Percentiles rank a stretch among this genome's conserved stretches.
phyloP scores from a whole-genome alignment of 2,888 invertebrate species.

The Chironomus tentans region DNA sequence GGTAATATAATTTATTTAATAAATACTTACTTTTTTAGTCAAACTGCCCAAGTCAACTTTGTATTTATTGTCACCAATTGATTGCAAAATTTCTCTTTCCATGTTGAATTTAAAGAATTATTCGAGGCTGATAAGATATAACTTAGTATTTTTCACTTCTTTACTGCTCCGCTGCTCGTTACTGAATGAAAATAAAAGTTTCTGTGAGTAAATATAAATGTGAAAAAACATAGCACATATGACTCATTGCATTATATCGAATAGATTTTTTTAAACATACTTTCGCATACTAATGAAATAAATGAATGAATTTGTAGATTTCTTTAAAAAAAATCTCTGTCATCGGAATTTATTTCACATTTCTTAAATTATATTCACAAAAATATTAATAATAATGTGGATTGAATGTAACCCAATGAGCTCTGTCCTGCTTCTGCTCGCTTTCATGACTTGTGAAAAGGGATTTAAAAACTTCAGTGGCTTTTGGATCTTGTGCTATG shows the following conservation, averaged over 20 bases:
- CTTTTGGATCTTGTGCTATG: constrained; percentile 83
- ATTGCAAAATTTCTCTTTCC: neutral
- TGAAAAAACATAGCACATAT: neutral
- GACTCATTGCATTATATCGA: neutral
- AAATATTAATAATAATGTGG: constrained; percentile 73
- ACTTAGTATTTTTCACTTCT: neutral
- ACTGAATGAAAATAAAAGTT: neutral
- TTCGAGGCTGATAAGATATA: neutral
- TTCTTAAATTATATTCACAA: too few relatives aligned
- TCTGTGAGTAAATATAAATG: neutral
- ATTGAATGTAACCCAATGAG: constrained; percentile 98
- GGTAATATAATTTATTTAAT: neutral
- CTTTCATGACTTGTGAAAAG: constrained; percentile 84
- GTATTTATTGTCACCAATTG: neutral
- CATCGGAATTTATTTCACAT: too few relatives aligned
- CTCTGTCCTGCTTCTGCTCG: constrained; percentile 77
- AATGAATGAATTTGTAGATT: too few relatives aligned
- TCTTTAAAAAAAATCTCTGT: too few relatives aligned
- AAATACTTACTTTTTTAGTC: neutral
- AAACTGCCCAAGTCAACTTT: neutral
- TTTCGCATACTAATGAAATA: too few relatives aligned
- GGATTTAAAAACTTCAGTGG: constrained; percentile 87
- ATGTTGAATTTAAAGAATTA: neutral
- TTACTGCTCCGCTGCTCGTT: neutral
- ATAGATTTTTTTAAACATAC: neutral